Evolutionary conservation across 2,113 vertebrate genomes (phyloP).

Genomic region (Lamprotornis superbus): DNA sequence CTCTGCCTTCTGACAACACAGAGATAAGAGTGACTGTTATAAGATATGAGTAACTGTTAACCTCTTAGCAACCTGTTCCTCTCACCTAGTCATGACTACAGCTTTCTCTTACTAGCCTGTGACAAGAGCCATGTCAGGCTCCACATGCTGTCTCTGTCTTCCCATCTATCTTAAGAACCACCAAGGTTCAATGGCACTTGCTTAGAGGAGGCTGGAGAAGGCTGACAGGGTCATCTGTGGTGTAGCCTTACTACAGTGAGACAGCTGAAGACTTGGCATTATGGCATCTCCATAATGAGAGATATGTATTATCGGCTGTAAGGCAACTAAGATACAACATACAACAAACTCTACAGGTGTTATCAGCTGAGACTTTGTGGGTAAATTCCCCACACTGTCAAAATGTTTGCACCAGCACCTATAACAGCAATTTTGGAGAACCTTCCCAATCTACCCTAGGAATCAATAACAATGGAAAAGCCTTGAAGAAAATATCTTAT

Average conservation of each 20-base stretch:
- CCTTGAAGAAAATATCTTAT: neutral
- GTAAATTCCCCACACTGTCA: neutral
- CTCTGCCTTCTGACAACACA: neutral
- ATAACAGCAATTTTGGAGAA: neutral
- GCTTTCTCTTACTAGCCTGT: neutral
- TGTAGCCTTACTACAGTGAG: neutral
- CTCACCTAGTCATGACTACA: neutral
- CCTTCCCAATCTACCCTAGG: neutral
- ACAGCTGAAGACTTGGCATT: neutral
- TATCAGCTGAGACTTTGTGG: neutral
- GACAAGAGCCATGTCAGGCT: neutral
- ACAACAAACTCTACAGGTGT: neutral
- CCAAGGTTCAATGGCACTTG: neutral
- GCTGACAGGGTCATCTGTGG: neutral
- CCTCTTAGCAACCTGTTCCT: neutral
- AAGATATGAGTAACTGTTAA: neutral
- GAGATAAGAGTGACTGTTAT: neutral
- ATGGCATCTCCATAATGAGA: neutral
- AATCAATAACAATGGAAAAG: neutral
- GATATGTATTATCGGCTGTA: neutral
- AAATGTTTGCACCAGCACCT: neutral
- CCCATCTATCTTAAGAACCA: neutral
- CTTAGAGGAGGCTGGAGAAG: neutral
- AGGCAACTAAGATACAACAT: neutral
- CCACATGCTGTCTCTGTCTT: accelerated